These are phyloP conservation scores for Tinea pellionella DNA, from an alignment of 2,888 invertebrate genomes.

Conservation along the genomic window DNA sequence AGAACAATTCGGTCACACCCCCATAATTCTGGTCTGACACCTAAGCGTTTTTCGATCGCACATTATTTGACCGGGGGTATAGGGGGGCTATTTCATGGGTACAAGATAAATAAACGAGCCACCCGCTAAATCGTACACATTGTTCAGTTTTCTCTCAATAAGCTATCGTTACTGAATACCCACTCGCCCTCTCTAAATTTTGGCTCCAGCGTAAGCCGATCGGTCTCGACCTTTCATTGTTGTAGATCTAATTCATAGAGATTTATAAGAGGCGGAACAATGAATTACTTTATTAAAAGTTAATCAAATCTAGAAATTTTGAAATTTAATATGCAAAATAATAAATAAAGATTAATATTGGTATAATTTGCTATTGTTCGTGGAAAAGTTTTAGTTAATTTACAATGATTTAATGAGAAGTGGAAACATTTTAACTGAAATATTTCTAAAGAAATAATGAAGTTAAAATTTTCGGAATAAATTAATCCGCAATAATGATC, in stretches of 20 bases:
- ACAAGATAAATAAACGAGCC: constrained; percentile 30
- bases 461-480: no score
- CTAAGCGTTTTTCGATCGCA: constrained; percentile 37
- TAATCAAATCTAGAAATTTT: constrained; percentile 7
- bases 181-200: not conserved
- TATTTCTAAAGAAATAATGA: no score
- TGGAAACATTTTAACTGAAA: no score
- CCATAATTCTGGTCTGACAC: constrained; percentile 31
- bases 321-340: not conserved
- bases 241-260: not conserved
- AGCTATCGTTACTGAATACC: not conserved
- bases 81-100: constrained; percentile 20
- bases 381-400: not conserved
- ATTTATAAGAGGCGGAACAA: not conserved
- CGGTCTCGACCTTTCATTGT: not conserved
- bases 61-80: constrained; percentile 14
- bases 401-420: not conserved
- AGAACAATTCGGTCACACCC: constrained; percentile 27
- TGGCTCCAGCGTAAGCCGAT: not conserved
- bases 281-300: constrained; percentile 8
- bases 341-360: constrained; percentile 11
- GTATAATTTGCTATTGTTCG: constrained; percentile 8
- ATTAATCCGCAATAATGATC: not conserved
- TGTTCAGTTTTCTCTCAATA: constrained; percentile 1
- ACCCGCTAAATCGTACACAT: constrained; percentile 5